A percentile compares a stretch with the other conserved stretches of the same genome.
phyloP scores from a whole-genome alignment of 2,888 invertebrate genomes.

The Mimas tiliae region DNA sequence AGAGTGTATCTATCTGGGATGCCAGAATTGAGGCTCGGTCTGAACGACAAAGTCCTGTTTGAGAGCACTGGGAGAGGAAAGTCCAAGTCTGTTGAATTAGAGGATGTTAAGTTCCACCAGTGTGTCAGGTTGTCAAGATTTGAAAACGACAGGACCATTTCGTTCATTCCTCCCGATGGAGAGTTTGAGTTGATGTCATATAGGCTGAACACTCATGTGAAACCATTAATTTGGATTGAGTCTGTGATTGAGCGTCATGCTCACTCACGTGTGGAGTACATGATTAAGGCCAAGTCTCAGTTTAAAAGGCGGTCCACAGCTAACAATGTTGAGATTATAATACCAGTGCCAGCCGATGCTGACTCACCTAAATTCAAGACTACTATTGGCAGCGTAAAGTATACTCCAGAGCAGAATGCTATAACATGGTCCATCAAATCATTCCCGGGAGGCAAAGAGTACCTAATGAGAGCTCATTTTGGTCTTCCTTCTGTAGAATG shows the following conservation, averaged over 20 bases:
- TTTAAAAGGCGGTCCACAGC: constrained; percentile 99
- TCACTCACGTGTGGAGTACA: constrained; percentile 98
- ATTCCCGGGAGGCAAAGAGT: constrained; percentile 99
- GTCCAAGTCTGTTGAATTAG: constrained; percentile 98
- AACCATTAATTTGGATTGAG: constrained; percentile 99
- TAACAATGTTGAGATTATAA: constrained; percentile 99
- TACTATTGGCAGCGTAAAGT: constrained; percentile 98
- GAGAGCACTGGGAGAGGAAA: constrained; percentile 98
- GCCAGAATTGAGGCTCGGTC: constrained; percentile 97
- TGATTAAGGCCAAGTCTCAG: constrained; percentile 99
- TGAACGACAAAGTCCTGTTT: constrained; percentile 99
- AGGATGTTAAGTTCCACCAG: constrained; percentile 99
- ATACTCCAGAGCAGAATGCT: constrained; percentile 98
- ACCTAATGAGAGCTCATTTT: constrained; percentile 98
- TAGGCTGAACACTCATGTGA: constrained; percentile 97
- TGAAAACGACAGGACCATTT: constrained; percentile 99
- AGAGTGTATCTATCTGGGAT: constrained; percentile 98
- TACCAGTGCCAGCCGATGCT: constrained; percentile 98
- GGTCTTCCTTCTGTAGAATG: constrained; percentile 97
- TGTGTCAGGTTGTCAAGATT: constrained; percentile 98
- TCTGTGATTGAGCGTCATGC: constrained; percentile 98
- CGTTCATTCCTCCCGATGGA: constrained; percentile 99
- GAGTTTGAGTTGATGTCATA: constrained; percentile 99
- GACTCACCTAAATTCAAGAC: constrained; percentile 99
- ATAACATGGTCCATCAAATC: constrained; percentile 99